phyloP scores from a whole-genome alignment of 2,888 invertebrate genomes.

The Drosophila pullipes region DNA sequence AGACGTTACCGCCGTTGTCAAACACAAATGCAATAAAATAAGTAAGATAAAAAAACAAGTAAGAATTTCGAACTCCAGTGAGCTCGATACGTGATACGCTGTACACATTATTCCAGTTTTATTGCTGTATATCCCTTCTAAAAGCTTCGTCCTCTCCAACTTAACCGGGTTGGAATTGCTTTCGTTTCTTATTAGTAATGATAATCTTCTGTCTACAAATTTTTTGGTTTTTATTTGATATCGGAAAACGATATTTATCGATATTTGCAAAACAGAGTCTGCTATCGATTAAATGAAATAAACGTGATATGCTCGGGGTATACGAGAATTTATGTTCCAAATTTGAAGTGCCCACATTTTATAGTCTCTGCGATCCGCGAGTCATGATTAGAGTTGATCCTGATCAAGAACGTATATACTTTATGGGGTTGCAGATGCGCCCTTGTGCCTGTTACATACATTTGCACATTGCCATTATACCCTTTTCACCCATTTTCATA shows the following conservation, averaged over 20 bases:
- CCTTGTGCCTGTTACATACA: neutral
- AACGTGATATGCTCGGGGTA: too few species aligned
- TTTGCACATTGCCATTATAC: neutral
- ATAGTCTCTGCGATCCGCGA: neutral
- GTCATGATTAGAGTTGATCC: neutral
- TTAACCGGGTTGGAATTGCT: neutral
- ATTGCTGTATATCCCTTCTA: neutral
- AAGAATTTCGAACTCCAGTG: neutral
- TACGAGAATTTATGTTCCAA: too few species aligned
- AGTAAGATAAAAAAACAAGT: slow-evolving; percentile 27
- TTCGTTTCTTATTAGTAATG: neutral
- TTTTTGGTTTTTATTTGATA: too few species aligned
- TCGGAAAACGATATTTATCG: too few species aligned
- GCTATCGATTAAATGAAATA: too few species aligned
- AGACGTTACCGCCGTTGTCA: slow-evolving; percentile 38
- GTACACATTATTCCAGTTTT: neutral
- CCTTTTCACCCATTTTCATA: neutral
- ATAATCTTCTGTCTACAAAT: too few species aligned
- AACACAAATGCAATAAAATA: slow-evolving; percentile 65
- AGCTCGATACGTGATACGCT: neutral
- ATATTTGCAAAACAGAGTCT: too few species aligned
- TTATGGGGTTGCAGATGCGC: neutral
- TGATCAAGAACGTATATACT: neutral
- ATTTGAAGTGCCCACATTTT: too few species aligned
- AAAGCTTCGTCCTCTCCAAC: neutral